Conservation (phyloP, 2,797 vertebrate species). For the Rhynchotus rufescens region DNA sequence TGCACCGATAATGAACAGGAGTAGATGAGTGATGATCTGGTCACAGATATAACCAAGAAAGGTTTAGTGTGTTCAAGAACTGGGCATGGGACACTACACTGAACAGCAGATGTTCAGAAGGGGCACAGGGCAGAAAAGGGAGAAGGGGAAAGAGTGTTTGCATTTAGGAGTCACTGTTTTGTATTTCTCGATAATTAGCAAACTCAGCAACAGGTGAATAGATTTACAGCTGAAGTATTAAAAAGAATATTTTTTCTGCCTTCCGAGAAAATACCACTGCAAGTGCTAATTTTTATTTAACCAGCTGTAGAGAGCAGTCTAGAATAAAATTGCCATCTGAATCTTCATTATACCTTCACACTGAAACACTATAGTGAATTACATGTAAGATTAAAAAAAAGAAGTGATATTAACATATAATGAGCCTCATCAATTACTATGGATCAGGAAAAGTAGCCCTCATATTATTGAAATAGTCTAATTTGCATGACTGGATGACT, state of each 20-base stretch:
- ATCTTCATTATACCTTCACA: constrained; percentile 69
- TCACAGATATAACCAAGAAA: background rate
- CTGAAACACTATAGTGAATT: constrained; percentile 36
- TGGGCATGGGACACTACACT: background rate
- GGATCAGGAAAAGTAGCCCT: constrained; percentile 56
- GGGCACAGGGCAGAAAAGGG: fast-evolving
- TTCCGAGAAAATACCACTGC: constrained; percentile 41
- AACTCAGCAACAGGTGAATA: constrained; percentile 13
- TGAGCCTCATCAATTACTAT: constrained; percentile 72
- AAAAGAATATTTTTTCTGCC: constrained; percentile 21
- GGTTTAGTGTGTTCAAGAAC: background rate
- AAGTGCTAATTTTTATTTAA: constrained; percentile 64
- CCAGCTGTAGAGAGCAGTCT: constrained; percentile 55
- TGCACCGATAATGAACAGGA: background rate
- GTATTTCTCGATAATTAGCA: constrained; percentile 27
- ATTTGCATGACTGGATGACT: constrained; percentile 65
- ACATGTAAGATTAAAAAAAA: constrained; percentile 67
- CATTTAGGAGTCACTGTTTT: background rate
- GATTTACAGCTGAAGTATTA: constrained; percentile 19
- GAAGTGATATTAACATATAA: constrained; percentile 69
- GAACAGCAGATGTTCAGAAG: background rate
- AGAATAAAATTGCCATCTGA: constrained; percentile 66
- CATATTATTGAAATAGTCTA: constrained; percentile 61
- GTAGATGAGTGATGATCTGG: background rate
- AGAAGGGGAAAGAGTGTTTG: background rate